Evolutionary conservation across 2,888 invertebrate genomes (phyloP), one percentile per base, ranked within the genome.

Genomic region (Plebejus melissa): DNA sequence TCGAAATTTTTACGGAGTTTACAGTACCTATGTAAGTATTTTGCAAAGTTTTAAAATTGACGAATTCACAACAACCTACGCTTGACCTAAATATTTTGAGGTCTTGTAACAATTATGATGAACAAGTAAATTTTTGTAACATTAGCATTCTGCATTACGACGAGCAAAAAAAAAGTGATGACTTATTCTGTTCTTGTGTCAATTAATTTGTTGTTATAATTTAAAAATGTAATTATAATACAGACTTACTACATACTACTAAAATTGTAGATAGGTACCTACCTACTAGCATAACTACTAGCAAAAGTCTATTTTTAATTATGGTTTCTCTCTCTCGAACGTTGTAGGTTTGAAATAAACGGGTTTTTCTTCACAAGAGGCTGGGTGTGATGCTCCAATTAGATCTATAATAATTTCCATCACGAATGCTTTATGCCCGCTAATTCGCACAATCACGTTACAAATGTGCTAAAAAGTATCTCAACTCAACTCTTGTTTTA

Each of bases 311-410:
- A 69, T 69, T 69, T 16, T 6, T 16, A n/a, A 69, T 69, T 5
- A n/a, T n/a, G 38, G 38, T 6, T 38, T 16, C 13, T 54, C 54
- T 54, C 54, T 54, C 38, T 41, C 1, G 3, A 22, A 69, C n/a
- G 7, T 60, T 60, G 7, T 22, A 22, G 22, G 28, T 22, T 60
- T 9, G 28, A 69, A 54, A 75, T 70, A 75, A 28, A 41, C 28
- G 71, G 38, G 41, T 28, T 57, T 70, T 71, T 32, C 69, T 70
- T 70, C 57, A 57, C 38, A 32, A 71, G 28, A 75, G n/a, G 54
- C n/a, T 13, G 58, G 58, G 88, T 85, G 90, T 90, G 90, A 91
- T 91, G 83, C 81, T 82, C 87, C 87, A 87, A 90, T 92, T 91
- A 91, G 90, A 86, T 79, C 74, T 79, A 81, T 86, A 85, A 90